phyloP scores from a whole-genome alignment of 1,140 invertebrate species.

The Babylonia areolata region DNA sequence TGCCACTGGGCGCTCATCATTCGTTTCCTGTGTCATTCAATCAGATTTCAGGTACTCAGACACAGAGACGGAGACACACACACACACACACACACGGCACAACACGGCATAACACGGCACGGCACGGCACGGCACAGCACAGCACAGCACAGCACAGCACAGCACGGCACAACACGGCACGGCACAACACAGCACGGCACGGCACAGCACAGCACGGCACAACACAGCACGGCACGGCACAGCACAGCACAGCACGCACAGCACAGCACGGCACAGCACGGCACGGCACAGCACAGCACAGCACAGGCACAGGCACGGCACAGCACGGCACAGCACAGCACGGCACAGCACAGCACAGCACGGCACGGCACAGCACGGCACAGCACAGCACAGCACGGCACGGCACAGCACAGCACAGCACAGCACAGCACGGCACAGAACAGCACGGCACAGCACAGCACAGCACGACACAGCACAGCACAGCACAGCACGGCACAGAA shows the following conservation, averaged over 20 bases:
- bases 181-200: neutral
- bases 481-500: slow-evolving; percentile 5
- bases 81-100: too few relatives aligned
- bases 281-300: neutral
- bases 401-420: neutral
- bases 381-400: slow-evolving; percentile 16
- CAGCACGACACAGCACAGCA: slow-evolving; percentile 9
- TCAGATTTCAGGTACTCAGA: too few relatives aligned
- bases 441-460: neutral
- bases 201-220: neutral
- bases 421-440: slow-evolving; percentile 1
- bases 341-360: slow-evolving; percentile 13
- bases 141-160: neutral
- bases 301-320: neutral
- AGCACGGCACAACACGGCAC: neutral
- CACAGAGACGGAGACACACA: too few relatives aligned
- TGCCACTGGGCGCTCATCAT: too few relatives aligned
- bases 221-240: neutral
- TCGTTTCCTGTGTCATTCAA: too few relatives aligned
- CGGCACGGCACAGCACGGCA: neutral
- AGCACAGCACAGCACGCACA: neutral
- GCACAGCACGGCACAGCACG: slow-evolving; percentile 24
- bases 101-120: neutral
- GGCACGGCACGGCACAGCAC: neutral
- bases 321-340: neutral